Base-by-base conservation (phyloP, 2,888 invertebrate genomes). In the Thecocarcelia acutangulata region DNA sequence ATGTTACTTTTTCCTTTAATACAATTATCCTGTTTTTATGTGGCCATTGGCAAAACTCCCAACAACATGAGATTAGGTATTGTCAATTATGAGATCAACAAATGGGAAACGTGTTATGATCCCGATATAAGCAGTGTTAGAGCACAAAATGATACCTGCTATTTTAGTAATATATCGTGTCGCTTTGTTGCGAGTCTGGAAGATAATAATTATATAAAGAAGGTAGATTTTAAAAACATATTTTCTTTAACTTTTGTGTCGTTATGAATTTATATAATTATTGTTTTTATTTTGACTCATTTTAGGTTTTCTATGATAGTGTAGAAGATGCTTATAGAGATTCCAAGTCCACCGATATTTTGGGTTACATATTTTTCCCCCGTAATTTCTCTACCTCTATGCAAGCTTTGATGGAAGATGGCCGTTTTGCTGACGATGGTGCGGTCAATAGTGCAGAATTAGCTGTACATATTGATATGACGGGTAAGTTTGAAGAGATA, bases 1-100 rank as follows among this genome's bases (percentile, higher is more conserved):
- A 94, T 97, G 83, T 91, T 97, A 78, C 85, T 96, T 73, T 95
- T 97, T 87, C 97, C 97, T 13, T 91, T 97, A 15, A 91, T 97
- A 24, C 95, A 97, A 93, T 93, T 95, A 80, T 92, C 94, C 48
- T 92, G 95, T 44, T 97, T 97, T 90, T 95, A 97, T 91, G 89
- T 94, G 73, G 95, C 97, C 33, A 93, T 97, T 66, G 97, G 97
- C 0, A 93, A 93, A 61, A 95, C 97, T 86, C 95, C 96, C 0
- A 92, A 92, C 64, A 93, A 93, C 74, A 91, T 97, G 0, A 92
- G 93, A 61, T 85, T 98, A 44, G 97, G 94, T 0, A 92, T 97
- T 0, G 94, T 97, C 21, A 97, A 97, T 87, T 92, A 95, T 0
- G 97, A 98, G 90, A 93, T 93, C 0, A 87, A 90, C 0, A 89